phyloP scores from a whole-genome alignment of 2,797 vertebrate genomes.

The Etheostoma nigrum region DNA sequence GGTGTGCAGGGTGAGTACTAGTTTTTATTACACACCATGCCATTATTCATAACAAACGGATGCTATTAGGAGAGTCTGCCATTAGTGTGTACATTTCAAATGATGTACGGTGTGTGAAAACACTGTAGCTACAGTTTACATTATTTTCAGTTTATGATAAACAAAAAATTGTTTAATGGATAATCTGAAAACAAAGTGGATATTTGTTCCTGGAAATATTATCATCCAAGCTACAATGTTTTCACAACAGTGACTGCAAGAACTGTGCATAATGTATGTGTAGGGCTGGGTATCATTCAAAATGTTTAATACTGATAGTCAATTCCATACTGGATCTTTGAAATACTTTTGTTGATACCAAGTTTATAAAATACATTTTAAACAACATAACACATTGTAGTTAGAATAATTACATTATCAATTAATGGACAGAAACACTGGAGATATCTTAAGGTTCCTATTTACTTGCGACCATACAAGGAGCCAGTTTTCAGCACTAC shows the following conservation, averaged over 20 bases:
- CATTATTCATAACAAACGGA: constrained; percentile 52
- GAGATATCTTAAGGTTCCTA: too few species aligned
- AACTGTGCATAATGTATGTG: neutral
- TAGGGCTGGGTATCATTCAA: too few species aligned
- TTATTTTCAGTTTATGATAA: neutral
- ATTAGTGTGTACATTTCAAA: constrained; percentile 15
- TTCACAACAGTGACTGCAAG: constrained; percentile 24
- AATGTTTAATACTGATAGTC: too few species aligned
- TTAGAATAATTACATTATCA: too few species aligned
- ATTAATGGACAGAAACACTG: too few species aligned
- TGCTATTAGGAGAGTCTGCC: constrained; percentile 12
- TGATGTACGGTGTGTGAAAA: constrained; percentile 20
- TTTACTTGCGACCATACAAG: too few species aligned
- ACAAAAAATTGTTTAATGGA: neutral
- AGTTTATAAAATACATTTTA: too few species aligned
- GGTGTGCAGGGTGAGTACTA: constrained; percentile 41
- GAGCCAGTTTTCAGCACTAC: too few species aligned
- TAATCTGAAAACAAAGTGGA: neutral
- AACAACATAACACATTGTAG: too few species aligned
- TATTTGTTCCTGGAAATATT: neutral
- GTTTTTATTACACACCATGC: constrained; percentile 75
- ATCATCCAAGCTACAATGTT: constrained; percentile 27
- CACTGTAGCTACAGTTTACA: neutral
- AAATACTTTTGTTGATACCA: too few species aligned
- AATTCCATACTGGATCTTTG: too few species aligned